Conservation (phyloP, 2,113 vertebrate species). For the Pelecanoides urinatrix region DNA sequence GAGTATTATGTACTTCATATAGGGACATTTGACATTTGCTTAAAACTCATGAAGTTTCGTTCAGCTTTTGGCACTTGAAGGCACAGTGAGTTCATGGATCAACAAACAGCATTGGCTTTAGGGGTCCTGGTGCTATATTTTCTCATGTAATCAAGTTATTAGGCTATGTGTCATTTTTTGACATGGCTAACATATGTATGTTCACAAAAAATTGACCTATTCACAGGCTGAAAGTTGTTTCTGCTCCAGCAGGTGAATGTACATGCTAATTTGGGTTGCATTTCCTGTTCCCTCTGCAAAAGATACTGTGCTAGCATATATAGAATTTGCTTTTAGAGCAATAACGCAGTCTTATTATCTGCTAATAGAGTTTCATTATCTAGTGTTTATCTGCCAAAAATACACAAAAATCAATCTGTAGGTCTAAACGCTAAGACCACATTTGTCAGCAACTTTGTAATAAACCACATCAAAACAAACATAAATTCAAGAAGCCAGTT, state of each 20-base stretch:
- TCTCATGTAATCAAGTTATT: not conserved
- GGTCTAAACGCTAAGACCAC: not conserved
- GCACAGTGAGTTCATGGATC: not conserved
- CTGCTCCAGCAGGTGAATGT: not conserved
- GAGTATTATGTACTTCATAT: conserved; percentile 12
- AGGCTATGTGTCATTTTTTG: not conserved
- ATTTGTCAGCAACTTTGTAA: not conserved
- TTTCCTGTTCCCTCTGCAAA: not conserved
- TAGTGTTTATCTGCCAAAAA: not conserved
- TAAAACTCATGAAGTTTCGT: not conserved
- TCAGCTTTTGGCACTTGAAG: not conserved
- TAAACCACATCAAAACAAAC: not conserved
- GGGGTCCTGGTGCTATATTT: not conserved
- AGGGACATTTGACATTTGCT: not conserved
- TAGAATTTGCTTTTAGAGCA: not conserved
- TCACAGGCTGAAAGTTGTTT: not conserved
- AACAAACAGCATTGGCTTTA: not conserved
- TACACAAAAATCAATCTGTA: not conserved
- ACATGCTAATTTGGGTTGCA: not conserved
- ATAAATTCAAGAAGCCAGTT: not conserved
- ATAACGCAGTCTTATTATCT: not conserved
- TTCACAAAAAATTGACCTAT: not conserved
- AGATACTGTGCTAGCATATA: not conserved
- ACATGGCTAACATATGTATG: not conserved
- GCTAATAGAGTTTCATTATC: not conserved